Evolutionary conservation across 1,140 invertebrate species (phyloP).

Genomic region (Alviniconcha marisindica): DNA sequence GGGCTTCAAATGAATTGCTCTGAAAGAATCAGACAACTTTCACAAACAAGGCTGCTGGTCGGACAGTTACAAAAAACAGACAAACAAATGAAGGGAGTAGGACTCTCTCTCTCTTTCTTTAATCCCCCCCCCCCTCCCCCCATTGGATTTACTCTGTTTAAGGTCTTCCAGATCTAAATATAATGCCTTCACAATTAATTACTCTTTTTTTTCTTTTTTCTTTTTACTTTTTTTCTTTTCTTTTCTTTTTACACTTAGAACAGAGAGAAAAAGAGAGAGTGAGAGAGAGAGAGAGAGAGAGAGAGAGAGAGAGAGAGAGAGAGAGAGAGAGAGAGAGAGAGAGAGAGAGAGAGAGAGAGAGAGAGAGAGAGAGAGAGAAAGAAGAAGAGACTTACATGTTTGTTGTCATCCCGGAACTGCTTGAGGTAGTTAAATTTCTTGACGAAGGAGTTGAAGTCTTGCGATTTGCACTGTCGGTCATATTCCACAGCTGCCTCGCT

Average conservation of each 20-base stretch:
- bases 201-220: too few species aligned
- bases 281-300: not conserved
- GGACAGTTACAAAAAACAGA: too few species aligned
- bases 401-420: slow-evolving; percentile 71
- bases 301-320: not conserved
- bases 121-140: too few species aligned
- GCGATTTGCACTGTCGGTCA: slow-evolving; percentile 60
- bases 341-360: not conserved
- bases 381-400: slow-evolving; percentile 55
- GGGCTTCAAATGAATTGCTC: too few species aligned
- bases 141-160: too few species aligned
- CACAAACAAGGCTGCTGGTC: too few species aligned
- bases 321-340: not conserved
- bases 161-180: too few species aligned
- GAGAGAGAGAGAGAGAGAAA: not conserved
- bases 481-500: slow-evolving; percentile 64
- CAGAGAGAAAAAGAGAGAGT: not conserved
- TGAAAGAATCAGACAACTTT: too few species aligned
- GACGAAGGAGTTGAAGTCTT: slow-evolving; percentile 61
- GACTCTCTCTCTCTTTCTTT: too few species aligned
- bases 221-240: too few species aligned
- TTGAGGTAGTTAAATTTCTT: slow-evolving; percentile 68
- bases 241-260: not conserved
- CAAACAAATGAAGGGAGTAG: too few species aligned
- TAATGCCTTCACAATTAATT: too few species aligned